Evolutionary conservation across 2,797 vertebrate genomes (phyloP).

Genomic region (Acanthiza pusilla): DNA sequence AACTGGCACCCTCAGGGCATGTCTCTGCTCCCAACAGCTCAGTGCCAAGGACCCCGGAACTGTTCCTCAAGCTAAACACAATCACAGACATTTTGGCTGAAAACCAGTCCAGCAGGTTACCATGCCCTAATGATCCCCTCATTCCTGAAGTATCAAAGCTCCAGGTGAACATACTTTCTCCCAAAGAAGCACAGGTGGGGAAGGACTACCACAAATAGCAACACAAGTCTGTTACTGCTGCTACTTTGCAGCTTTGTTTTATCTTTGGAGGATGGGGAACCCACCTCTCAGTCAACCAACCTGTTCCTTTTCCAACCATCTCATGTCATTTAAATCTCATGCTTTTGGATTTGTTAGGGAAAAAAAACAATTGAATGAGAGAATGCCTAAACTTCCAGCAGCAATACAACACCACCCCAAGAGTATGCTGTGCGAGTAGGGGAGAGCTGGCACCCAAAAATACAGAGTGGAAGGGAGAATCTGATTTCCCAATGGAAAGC

Average conservation of each 20-base stretch:
- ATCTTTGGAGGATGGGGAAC: not conserved
- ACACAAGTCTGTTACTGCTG: not conserved
- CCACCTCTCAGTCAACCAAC: not conserved
- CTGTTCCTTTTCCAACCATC: not conserved
- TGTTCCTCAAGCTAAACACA: not conserved
- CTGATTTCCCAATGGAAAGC: not conserved
- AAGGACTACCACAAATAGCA: not conserved
- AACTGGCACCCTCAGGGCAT: not conserved
- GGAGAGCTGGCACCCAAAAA: not conserved
- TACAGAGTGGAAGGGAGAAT: not conserved
- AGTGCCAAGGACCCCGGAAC: not conserved
- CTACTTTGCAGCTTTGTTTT: not conserved
- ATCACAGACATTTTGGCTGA: not conserved
- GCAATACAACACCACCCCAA: not conserved
- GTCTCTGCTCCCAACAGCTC: not conserved
- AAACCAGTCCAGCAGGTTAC: not conserved
- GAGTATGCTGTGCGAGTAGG: not conserved
- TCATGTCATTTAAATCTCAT: not conserved
- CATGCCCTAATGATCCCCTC: not conserved
- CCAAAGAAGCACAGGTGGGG: not conserved
- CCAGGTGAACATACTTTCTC: not conserved
- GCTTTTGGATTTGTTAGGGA: not conserved
- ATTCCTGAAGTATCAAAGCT: not conserved
- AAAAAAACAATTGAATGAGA: not conserved
- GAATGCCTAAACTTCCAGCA: not conserved